Evolutionary conservation across 2,797 vertebrate genomes (phyloP).

Genomic region (Argyrosomus regius): DNA sequence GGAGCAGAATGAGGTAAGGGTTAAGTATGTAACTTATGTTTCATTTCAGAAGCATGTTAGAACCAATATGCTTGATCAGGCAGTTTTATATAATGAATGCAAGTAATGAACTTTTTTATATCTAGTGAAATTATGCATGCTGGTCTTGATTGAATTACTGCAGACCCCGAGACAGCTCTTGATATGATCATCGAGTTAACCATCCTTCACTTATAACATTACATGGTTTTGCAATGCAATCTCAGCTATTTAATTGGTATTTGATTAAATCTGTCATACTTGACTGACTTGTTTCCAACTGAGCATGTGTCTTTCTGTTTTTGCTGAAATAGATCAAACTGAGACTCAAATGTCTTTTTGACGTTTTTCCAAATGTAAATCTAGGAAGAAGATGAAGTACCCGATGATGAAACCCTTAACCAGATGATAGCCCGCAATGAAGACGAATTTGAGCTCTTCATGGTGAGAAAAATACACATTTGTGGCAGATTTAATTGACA

Average conservation of each 20-base stretch:
- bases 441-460: constrained; percentile 98
- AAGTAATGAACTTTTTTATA: background rate
- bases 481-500: background rate
- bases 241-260: constrained; percentile 10
- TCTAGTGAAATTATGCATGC: background rate
- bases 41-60: background rate
- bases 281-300: background rate
- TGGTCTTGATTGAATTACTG: constrained; percentile 34
- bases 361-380: constrained; percentile 20
- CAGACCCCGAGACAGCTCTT: background rate
- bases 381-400: constrained; percentile 98
- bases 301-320: background rate
- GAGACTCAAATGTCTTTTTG: background rate
- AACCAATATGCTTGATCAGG: background rate
- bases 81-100: background rate
- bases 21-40: background rate
- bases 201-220: background rate
- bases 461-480: constrained; percentile 85
- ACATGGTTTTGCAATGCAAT: background rate
- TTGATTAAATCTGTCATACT: constrained; percentile 5
- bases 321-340: background rate
- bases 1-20: constrained; percentile 94
- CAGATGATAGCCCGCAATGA: constrained; percentile 98
- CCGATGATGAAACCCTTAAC: constrained; percentile 98
- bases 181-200: constrained; percentile 4